These are phyloP conservation scores for Zaprionus africanus DNA, from an alignment of 1,140 invertebrate genomes.

Conservation along the genomic window DNA sequence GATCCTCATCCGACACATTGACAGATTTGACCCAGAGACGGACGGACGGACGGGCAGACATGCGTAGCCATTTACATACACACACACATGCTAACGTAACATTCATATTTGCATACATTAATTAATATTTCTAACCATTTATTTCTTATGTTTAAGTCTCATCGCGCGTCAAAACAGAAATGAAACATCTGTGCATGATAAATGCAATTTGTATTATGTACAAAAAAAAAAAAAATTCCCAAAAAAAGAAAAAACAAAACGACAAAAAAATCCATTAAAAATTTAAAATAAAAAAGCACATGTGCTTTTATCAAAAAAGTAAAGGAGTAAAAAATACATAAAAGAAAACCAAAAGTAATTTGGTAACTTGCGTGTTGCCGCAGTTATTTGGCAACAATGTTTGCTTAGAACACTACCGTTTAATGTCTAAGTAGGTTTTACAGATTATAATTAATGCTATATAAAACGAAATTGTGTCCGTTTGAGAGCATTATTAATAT, in stretches of 20 bases:
- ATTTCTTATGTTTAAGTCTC: slow-evolving; percentile 74
- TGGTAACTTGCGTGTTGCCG: slow-evolving; percentile 61
- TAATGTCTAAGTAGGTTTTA: slow-evolving; percentile 82
- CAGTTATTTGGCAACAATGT: slow-evolving; percentile 51
- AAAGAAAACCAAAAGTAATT: slow-evolving; percentile 41
- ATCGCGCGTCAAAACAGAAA: slow-evolving; percentile 52
- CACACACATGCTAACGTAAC: slow-evolving; percentile 34
- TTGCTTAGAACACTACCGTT: slow-evolving; percentile 61
- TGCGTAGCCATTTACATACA: slow-evolving; percentile 69
- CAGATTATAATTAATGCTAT: slow-evolving; percentile 74
- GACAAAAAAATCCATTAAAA: slow-evolving; percentile 27
- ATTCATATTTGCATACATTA: slow-evolving; percentile 69
- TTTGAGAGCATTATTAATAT: slow-evolving; percentile 58
- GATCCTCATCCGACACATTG: slow-evolving; percentile 9
- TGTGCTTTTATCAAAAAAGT: slow-evolving; percentile 36
- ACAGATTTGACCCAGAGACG: slow-evolving; percentile 14
- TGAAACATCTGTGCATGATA: slow-evolving; percentile 48
- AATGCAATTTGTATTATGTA: slow-evolving; percentile 78
- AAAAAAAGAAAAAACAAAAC: slow-evolving; percentile 28
- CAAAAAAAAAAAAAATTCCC: slow-evolving; percentile 59
- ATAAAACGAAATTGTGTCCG: slow-evolving; percentile 57
- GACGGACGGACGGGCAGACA: slow-evolving; percentile 43
- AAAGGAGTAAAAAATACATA: slow-evolving; percentile 33
- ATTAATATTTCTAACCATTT: slow-evolving; percentile 76
- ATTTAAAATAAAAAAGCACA: slow-evolving; percentile 50